A percentile compares a stretch with the other conserved stretches of the same genome.
Conservation (phyloP, 2,113 vertebrate species). For the Leucoraja erinaceus region DNA sequence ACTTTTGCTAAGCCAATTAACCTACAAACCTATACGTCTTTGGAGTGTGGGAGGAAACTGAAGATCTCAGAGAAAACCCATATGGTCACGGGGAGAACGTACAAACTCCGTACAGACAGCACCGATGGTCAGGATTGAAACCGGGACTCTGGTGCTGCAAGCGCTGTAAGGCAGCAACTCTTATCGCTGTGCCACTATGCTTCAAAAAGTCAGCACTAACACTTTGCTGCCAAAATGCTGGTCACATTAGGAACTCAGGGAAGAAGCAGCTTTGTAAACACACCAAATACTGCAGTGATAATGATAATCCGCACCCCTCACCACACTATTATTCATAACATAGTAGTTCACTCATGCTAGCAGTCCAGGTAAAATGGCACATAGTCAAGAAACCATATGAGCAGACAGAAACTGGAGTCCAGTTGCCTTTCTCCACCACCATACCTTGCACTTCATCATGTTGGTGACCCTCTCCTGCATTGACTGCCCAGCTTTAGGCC, state of each 20-base stretch:
- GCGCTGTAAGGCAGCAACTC: too few species aligned
- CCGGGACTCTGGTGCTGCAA: too few species aligned
- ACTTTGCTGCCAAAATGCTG: neutral
- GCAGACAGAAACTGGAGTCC: neutral
- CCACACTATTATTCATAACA: neutral
- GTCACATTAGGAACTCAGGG: neutral
- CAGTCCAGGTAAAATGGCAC: neutral
- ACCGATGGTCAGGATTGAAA: too few species aligned
- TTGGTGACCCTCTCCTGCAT: constrained; percentile 76
- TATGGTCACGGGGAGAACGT: too few species aligned
- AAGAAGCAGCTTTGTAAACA: neutral
- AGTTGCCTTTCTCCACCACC: constrained; percentile 18
- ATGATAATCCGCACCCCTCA: neutral
- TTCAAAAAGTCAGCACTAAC: neutral
- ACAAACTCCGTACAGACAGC: too few species aligned
- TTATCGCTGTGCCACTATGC: too few species aligned
- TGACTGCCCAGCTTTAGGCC: constrained; percentile 82
- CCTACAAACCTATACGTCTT: too few species aligned
- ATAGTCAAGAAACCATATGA: neutral
- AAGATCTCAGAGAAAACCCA: too few species aligned
- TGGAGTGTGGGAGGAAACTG: too few species aligned
- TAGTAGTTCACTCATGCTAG: neutral
- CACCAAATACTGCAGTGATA: neutral
- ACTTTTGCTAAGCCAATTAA: too few species aligned
- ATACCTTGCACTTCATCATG: constrained; percentile 84